phyloP scores from a whole-genome alignment of 1,140 invertebrate genomes.

The Orchesella cincta region DNA sequence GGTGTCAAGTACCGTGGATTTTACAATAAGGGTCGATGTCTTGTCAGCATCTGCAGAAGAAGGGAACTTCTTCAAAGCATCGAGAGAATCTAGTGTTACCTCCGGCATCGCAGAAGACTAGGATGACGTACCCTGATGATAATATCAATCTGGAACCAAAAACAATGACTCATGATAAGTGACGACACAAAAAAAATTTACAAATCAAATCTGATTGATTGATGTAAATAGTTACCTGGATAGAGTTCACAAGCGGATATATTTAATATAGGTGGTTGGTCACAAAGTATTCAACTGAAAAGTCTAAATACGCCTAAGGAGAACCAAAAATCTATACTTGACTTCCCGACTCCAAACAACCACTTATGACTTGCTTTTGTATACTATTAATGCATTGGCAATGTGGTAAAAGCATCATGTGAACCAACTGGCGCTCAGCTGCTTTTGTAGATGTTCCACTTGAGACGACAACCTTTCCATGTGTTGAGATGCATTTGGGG shows the following conservation, averaged over 20 bases:
- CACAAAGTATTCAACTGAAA: too few relatives aligned
- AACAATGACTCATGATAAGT: not conserved
- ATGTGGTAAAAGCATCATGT: too few relatives aligned
- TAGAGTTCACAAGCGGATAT: too few relatives aligned
- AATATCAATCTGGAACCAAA: too few relatives aligned
- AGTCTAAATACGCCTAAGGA: too few relatives aligned
- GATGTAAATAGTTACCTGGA: not conserved
- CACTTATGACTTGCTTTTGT: too few relatives aligned
- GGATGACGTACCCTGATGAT: too few relatives aligned
- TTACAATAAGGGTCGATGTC: not conserved
- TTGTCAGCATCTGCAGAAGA: not conserved
- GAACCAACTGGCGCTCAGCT: not conserved
- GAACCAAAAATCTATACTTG: too few relatives aligned
- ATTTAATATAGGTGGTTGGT: too few relatives aligned
- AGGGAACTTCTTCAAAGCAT: constrained; percentile 18
- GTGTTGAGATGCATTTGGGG: not conserved
- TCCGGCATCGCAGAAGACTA: not conserved
- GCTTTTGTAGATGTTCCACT: too few relatives aligned
- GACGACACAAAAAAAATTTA: not conserved
- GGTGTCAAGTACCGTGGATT: not conserved
- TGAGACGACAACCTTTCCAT: not conserved
- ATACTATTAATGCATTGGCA: too few relatives aligned
- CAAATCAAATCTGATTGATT: not conserved
- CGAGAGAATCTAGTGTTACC: not conserved
- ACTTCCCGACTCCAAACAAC: too few relatives aligned